These are phyloP conservation scores for Pristis pectinata DNA, from an alignment of 2,797 vertebrate genomes.

Conservation along the genomic window DNA sequence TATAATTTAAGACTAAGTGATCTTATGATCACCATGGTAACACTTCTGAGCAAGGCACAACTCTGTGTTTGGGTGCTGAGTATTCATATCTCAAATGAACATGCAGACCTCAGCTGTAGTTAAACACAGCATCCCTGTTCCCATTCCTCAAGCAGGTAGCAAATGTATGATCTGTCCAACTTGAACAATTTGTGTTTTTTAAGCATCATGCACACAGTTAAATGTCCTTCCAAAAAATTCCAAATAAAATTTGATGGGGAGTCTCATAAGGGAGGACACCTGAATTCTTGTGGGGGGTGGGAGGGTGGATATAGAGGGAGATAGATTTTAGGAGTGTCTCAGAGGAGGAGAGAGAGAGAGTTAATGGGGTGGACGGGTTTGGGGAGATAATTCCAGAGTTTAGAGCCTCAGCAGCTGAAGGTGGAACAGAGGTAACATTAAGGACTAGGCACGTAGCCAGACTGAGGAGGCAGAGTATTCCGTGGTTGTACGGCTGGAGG, in stretches of 20 bases:
- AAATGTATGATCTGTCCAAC: neutral
- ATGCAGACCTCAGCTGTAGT: constrained; percentile 20
- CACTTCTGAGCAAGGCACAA: neutral
- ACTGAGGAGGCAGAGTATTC: too few relatives aligned
- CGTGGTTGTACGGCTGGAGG: neutral
- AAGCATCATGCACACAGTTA: neutral
- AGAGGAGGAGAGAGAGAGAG: neutral
- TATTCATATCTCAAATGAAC: neutral
- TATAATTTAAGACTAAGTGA: constrained; percentile 9
- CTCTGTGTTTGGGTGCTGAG: neutral
- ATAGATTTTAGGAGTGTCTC: too few relatives aligned
- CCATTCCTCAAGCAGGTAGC: neutral
- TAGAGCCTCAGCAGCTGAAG: neutral
- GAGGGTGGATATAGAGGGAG: too few relatives aligned
- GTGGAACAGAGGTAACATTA: too few relatives aligned
- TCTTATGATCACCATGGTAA: neutral
- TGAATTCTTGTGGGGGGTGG: neutral
- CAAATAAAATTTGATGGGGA: neutral
- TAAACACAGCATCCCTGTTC: neutral
- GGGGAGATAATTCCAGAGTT: neutral
- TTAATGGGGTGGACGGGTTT: neutral
- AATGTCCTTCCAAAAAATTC: neutral
- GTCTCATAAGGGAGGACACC: neutral
- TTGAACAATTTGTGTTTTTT: neutral
- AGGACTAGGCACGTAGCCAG: too few relatives aligned